phyloP scores from a whole-genome alignment of 2,888 invertebrate genomes.

The Allacma fusca region DNA sequence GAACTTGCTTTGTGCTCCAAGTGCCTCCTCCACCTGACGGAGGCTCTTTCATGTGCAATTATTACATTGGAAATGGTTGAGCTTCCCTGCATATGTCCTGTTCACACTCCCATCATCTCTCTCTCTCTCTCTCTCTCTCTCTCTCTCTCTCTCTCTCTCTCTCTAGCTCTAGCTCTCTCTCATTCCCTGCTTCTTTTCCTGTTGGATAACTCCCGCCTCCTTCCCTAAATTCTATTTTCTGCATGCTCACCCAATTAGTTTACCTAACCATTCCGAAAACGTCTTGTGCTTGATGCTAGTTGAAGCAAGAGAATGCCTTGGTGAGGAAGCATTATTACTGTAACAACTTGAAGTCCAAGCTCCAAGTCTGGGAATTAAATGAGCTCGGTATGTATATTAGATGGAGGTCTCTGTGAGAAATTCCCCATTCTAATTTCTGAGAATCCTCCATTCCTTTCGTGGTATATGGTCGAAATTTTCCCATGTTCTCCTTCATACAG shows the following conservation, averaged over 20 bases:
- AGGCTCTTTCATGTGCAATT: not conserved
- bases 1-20: slow-evolving; percentile 17
- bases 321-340: not conserved
- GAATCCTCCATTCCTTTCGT: not conserved
- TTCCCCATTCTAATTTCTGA: not conserved
- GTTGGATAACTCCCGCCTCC: too few species aligned
- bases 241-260: slow-evolving; percentile 1
- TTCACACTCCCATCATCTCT: too few species aligned
- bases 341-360: too few species aligned
- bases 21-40: slow-evolving; percentile 28
- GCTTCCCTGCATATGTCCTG: not conserved
- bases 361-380: too few species aligned
- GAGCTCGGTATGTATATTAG: too few species aligned
- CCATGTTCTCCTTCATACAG: not conserved
- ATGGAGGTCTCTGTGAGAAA: slow-evolving; percentile 2
- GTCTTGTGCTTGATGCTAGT: not conserved
- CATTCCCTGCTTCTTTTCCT: not conserved
- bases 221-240: not conserved
- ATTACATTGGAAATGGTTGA: not conserved
- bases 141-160: not conserved
- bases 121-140: not conserved
- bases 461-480: not conserved
- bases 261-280: not conserved
- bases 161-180: too few species aligned
- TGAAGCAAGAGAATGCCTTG: not conserved